Percentiles rank a stretch among this genome's conserved stretches.
Conservation (phyloP, 2,888 invertebrate species). For the Andrena fulva region DNA sequence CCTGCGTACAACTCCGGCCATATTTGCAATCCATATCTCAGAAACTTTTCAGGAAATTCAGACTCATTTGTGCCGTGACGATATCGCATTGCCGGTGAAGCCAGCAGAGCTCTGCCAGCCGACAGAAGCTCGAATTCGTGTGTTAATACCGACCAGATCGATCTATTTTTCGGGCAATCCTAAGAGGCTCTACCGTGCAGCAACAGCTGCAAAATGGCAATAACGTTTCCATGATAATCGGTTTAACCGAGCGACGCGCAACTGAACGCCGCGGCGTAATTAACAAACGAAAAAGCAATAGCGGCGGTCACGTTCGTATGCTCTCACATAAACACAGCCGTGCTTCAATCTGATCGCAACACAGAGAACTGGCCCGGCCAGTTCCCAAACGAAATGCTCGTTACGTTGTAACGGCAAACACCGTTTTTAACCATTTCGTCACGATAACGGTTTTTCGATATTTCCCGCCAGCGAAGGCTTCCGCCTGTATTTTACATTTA, state of each 20-base stretch:
- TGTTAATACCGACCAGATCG: neutral
- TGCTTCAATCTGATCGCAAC: constrained; percentile 62
- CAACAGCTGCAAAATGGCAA: constrained; percentile 50
- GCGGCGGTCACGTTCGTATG: constrained; percentile 52
- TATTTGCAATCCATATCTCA: too few species aligned
- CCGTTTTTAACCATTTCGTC: constrained; percentile 64
- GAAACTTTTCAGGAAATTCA: too few species aligned
- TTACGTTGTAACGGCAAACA: constrained; percentile 62
- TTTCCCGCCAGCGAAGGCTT: constrained; percentile 39
- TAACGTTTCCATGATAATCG: constrained; percentile 60
- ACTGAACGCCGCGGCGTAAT: constrained; percentile 53
- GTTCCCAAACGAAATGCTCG: constrained; percentile 59
- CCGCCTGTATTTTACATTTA: constrained; percentile 42
- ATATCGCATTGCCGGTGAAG: too few species aligned
- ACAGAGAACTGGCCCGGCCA: constrained; percentile 20
- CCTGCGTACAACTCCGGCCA: too few species aligned
- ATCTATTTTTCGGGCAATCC: constrained; percentile 47
- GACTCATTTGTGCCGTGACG: too few species aligned
- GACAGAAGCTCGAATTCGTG: too few species aligned
- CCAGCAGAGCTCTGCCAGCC: too few species aligned
- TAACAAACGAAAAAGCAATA: constrained; percentile 65
- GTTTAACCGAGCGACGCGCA: constrained; percentile 51
- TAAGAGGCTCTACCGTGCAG: constrained; percentile 29
- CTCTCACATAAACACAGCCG: constrained; percentile 50
- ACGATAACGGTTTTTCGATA: constrained; percentile 64